These are phyloP conservation scores for Protonibea diacanthus DNA, from an alignment of 2,797 vertebrate species.

Conservation along the genomic window DNA sequence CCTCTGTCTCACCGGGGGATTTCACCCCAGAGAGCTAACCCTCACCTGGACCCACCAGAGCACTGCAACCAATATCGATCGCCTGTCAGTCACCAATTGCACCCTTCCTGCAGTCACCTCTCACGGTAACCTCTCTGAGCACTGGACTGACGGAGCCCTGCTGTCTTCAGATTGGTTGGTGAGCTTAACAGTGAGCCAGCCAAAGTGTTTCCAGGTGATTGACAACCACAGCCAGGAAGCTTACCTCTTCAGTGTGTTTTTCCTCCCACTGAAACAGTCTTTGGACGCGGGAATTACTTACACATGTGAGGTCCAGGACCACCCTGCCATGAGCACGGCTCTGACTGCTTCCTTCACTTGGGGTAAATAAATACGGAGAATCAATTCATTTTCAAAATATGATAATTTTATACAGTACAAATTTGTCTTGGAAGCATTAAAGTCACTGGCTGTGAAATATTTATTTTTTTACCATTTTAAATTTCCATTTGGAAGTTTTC, in stretches of 20 bases:
- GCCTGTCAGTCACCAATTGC: constrained; percentile 63
- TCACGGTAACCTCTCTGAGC: constrained; percentile 30
- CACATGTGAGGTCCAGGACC: constrained; percentile 62
- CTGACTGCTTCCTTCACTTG: constrained; percentile 65
- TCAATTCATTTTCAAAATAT: constrained; percentile 2
- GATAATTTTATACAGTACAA: background rate
- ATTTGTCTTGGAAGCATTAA: background rate
- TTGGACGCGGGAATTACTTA: constrained; percentile 60
- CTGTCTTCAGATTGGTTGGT: constrained; percentile 55
- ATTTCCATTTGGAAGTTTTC: constrained; percentile 5
- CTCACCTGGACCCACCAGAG: constrained; percentile 72
- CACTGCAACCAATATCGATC: constrained; percentile 34
- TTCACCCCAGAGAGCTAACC: constrained; percentile 65
- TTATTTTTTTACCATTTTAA: constrained; percentile 16
- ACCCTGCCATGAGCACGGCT: constrained; percentile 56
- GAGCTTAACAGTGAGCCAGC: constrained; percentile 21
- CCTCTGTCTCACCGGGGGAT: constrained; percentile 71
- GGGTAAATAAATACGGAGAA: constrained; percentile 55
- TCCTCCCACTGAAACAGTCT: constrained; percentile 51
- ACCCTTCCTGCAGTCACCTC: constrained; percentile 44
- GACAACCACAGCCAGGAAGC: constrained; percentile 48
- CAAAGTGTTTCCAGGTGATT: constrained; percentile 59
- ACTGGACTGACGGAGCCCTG: constrained; percentile 23
- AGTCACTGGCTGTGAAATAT: background rate
- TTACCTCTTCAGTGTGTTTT: constrained; percentile 62